These are phyloP conservation scores for Eumacrocentrus americanus DNA, from an alignment of 2,888 invertebrate genomes.

Conservation along the genomic window DNA sequence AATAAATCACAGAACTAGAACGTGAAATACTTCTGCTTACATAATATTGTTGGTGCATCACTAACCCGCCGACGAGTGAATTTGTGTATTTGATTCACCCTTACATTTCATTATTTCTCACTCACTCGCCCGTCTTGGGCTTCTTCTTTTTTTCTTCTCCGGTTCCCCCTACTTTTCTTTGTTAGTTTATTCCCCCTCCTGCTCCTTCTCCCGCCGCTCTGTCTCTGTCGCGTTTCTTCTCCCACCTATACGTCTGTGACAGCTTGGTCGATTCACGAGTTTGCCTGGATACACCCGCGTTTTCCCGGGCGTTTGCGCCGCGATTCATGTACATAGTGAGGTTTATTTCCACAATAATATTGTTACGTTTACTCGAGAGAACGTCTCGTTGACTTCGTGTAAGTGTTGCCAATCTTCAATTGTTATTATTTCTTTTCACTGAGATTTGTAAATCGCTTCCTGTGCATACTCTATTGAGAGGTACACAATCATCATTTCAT, in stretches of 20 bases:
- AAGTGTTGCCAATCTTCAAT: background rate
- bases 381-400: background rate
- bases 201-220: slow-evolving; percentile 19
- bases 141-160: background rate
- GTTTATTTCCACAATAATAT: slow-evolving; percentile 14
- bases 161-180: no score
- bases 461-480: no score
- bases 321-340: slow-evolving; percentile 14
- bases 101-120: no score
- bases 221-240: slow-evolving; percentile 23
- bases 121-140: no score
- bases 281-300: slow-evolving; percentile 44
- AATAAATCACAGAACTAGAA: background rate
- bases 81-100: background rate
- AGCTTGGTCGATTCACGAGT: slow-evolving; percentile 54
- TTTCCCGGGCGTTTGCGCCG: slow-evolving; percentile 46
- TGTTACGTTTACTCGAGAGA: background rate
- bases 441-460: no score
- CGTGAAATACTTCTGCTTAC: background rate
- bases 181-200: slow-evolving; percentile 19
- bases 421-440: background rate
- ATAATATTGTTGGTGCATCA: background rate
- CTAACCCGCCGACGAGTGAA: background rate
- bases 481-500: background rate
- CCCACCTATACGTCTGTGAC: slow-evolving; percentile 39